Evolutionary conservation across 2,113 vertebrate species (phyloP), one percentile per base, ranked within the genome.

Genomic region (Tachysurus vachellii): DNA sequence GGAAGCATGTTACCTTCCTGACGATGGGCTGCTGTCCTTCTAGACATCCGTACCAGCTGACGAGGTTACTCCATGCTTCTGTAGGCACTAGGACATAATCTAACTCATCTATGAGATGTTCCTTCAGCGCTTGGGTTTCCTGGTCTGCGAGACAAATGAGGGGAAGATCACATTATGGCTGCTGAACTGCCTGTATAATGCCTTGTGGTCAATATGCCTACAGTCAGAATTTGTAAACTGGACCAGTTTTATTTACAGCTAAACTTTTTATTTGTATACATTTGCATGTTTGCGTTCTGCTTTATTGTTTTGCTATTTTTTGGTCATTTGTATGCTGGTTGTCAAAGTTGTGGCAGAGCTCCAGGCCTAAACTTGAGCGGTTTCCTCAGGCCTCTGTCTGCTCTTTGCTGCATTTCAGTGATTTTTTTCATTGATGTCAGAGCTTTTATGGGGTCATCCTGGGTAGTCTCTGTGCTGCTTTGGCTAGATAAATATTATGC

Each of bases 71-170:
- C 98, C 98, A 99, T 61, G 96, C 98, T 91, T 98, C 97, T 0
- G 96, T 96, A 61, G 98, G 97, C 85, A 99, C 96, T 85, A 99
- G 88, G n/a, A 99, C 96, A 66, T 99, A 99, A 91, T 99, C 97
- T 81, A 99, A 93, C 87, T 99, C 97, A 90, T 99, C 97, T 84
- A 99, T 98, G 85, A 99, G 96, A 91, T 97, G 96, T 26, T 99
- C 97, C 90, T 97, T 99, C 36, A 99, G 94, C 56, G 91, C 93
- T 92, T 98, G 98, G 82, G 93, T 96, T 88, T 99, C 95, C 19
- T 95, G 95, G 93, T 99, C 98, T 99, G 89, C 85, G 92, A 92
- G 1, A 0, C 14, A 88, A 79, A 77, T 6, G 13, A 36, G 14
- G 12, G n/a, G 3, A 31, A 28, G 6, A 70, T 36, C 36, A 70